Evolutionary conservation across 1,140 invertebrate genomes (phyloP).

Genomic region (Trypoxylus dichotomus): DNA sequence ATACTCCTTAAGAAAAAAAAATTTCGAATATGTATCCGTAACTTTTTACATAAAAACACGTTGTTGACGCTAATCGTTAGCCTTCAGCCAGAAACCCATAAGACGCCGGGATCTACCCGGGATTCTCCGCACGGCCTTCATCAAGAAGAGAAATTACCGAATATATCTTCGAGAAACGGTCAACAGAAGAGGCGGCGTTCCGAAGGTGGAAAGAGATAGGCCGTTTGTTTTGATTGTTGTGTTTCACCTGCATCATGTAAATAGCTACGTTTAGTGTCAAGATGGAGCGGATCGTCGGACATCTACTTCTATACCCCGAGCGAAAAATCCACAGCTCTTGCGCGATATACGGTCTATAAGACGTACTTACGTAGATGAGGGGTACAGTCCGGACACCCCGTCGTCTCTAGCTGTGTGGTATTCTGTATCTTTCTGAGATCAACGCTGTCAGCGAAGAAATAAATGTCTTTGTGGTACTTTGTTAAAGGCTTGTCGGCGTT

Average conservation of each 20-base stretch:
- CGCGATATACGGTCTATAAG: slow-evolving; percentile 5
- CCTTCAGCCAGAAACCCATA: slow-evolving; percentile 20
- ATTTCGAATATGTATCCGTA: too few relatives aligned
- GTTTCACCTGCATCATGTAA: slow-evolving; percentile 37
- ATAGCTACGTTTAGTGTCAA: slow-evolving; percentile 36
- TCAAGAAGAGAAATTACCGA: slow-evolving; percentile 33
- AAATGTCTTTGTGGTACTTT: slow-evolving; percentile 37
- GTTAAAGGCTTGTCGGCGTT: slow-evolving; percentile 30
- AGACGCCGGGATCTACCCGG: not conserved
- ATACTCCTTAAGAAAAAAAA: too few relatives aligned
- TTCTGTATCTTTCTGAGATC: slow-evolving; percentile 36
- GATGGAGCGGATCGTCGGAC: too few relatives aligned
- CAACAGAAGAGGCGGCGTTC: slow-evolving; percentile 35
- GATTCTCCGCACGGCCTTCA: slow-evolving; percentile 9
- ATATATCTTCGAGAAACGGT: slow-evolving; percentile 33
- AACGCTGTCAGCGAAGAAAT: slow-evolving; percentile 38
- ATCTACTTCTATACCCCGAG: not conserved
- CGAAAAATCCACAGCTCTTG: not conserved
- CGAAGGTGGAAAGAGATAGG: slow-evolving; percentile 30
- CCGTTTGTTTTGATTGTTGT: slow-evolving; percentile 32
- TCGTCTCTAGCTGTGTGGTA: slow-evolving; percentile 35
- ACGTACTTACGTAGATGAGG: slow-evolving; percentile 23
- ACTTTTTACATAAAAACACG: too few relatives aligned
- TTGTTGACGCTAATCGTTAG: not conserved
- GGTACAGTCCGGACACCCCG: slow-evolving; percentile 29